Percentiles rank a stretch among this genome's conserved stretches.
Conservation (phyloP, 2,797 vertebrate species). For the Craterocephalus amniculus region DNA sequence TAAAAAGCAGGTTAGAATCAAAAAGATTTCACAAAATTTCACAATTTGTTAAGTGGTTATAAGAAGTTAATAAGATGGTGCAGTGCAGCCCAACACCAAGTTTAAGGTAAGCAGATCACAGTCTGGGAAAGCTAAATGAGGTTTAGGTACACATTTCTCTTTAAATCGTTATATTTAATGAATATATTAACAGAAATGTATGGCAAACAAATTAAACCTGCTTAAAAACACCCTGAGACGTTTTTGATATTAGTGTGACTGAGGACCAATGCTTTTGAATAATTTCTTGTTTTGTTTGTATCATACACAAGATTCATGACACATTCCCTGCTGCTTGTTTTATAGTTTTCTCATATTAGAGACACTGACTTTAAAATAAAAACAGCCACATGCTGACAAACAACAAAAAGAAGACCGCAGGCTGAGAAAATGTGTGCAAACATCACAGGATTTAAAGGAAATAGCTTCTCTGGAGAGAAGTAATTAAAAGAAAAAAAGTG, state of each 20-base stretch:
- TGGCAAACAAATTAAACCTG: constrained; percentile 1
- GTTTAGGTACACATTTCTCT: not conserved
- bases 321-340: not conserved
- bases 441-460: not conserved
- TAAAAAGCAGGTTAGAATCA: not conserved
- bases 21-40: not conserved
- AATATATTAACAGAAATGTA: constrained; percentile 1
- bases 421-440: not conserved
- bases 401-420: not conserved
- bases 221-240: not conserved
- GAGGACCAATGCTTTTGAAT: not conserved
- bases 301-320: not conserved
- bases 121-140: not conserved
- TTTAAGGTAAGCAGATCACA: constrained; percentile 3
- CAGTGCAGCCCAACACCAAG: not conserved
- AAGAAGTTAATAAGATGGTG: not conserved
- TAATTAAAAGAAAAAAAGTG: too few relatives aligned
- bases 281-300: not conserved
- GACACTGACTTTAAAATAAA: not conserved
- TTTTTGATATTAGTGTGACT: not conserved
- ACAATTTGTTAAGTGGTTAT: too few relatives aligned
- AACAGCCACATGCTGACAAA: not conserved
- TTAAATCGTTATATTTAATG: constrained; percentile 4
- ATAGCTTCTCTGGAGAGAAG: not conserved
- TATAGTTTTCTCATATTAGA: not conserved